Base-by-base conservation (phyloP, 1,140 invertebrate species). In the Ruditapes philippinarum region DNA sequence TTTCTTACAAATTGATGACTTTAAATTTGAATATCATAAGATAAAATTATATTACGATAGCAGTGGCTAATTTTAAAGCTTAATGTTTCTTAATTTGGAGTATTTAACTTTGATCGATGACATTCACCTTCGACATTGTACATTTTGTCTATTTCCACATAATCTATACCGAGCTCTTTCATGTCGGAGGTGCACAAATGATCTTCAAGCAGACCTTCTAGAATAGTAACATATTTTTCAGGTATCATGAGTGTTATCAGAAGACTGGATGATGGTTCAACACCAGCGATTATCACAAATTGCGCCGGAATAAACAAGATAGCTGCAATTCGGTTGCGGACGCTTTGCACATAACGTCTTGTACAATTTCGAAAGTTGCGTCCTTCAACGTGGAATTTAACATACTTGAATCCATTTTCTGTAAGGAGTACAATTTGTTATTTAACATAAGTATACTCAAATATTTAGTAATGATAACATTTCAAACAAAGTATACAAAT, bases 341-440 rank as follows among this genome's bases (percentile, higher is more conserved):
- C 40, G 3, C 4, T 7, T 3, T 76, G 1, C 14, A 76, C 25
- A 51, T 76, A 40, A 49, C 12, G 4, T 49, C 45, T 45, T 25
- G 73, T 5, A 31, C 25, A 49, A 33, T 25, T 76, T 76, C 22
- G 11, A 28, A 76, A 76, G 25, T 76, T 25, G 1, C 25, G 9
- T 1, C 40, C 42, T 28, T 28, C 40, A 28, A 76, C 25, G 28
- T 76, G 73, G n/a, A 76, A 76, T 51, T 76, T 76, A 3, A 76
- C 73, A 25, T 49, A 17, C n/a, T 9, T 76, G 42, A 28, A 76
- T 2, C 73, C 73, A 31, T 76, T 76, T 76, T 76, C 73, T 76
- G 73, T 12, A 51, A 51, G 49, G n/a, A n/a, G n/a, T n/a, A n/a
- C n/a, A n/a, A n/a, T n/a, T n/a, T n/a, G n/a, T n/a, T n/a, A n/a